Evolutionary conservation across 2,888 invertebrate genomes (phyloP), one percentile per base, ranked within the genome.

Genomic region (Cylloceria caligata): DNA sequence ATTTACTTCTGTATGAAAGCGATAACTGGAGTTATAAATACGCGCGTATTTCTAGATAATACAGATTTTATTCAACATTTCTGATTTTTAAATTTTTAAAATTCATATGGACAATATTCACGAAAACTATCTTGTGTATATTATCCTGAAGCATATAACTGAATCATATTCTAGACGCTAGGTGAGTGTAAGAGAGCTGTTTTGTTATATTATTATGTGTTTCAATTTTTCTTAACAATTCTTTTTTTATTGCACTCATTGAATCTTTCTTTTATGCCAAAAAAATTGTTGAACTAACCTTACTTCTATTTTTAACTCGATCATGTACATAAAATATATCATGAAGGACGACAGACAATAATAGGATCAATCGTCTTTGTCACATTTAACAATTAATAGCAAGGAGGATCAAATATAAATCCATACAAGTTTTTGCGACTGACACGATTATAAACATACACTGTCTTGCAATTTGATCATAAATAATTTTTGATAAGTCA

Each of bases 61-160:
- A 30, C 42, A 64, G 57, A 42, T 74, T 74, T 57, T 67, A 68
- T 42, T 80, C 55, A n/a, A 76, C 21, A 42, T 62, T 55, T 36
- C 19, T 79, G 80, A 72, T 75, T 78, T 79, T 67, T 81, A 85
- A 83, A 65, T 84, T 89, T 86, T 87, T 88, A n/a, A n/a, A 86
- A 87, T 77, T 81, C 84, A 85, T 88, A 88, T 86, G 85, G 89
- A 90, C 89, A 91, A 91, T 91, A 90, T 91, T 91, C 91, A 85
- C 80, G 86, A 86, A 85, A 68, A 64, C 27, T 52, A 34, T 76
- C 86, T 87, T 88, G 87, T 88, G 89, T 84, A 89, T 71, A 79
- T 73, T 75, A 62, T 47, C 16, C 27, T 30, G 4, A 55, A 49
- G 16, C 24, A 64, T 68, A 27, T 62, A 49, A 77, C 52, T 21